Evolutionary conservation across 2,888 invertebrate genomes (phyloP).

Genomic region (Aelia acuminata): DNA sequence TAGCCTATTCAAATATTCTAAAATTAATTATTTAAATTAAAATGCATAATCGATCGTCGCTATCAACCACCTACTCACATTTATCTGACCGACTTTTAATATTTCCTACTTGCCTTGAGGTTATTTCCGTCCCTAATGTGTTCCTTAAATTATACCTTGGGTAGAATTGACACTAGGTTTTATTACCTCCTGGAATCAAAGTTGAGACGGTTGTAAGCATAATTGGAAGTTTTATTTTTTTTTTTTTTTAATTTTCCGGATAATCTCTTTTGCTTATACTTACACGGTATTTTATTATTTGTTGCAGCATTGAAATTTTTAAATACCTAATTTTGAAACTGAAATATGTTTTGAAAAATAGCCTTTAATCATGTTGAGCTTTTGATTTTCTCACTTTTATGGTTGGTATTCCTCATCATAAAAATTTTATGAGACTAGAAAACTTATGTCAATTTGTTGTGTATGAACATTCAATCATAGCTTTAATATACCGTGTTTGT

Average conservation of each 20-base stretch:
- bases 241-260: background rate
- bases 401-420: background rate
- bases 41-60: background rate
- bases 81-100: background rate
- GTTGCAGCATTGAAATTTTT: background rate
- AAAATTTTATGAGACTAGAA: conserved; percentile 21
- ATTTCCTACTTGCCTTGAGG: background rate
- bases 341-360: background rate
- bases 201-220: background rate
- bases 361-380: background rate
- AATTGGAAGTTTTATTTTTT: background rate
- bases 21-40: background rate
- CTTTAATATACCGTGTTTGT: background rate
- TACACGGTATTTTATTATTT: background rate
- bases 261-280: background rate
- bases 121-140: background rate
- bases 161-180: background rate
- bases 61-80: background rate
- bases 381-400: background rate
- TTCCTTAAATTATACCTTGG: background rate
- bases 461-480: conserved; percentile 17
- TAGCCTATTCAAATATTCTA: too few species aligned
- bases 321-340: background rate
- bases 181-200: background rate
- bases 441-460: conserved; percentile 28